phyloP scores from a whole-genome alignment of 2,113 vertebrate genomes.

The Hystrix cristata region DNA sequence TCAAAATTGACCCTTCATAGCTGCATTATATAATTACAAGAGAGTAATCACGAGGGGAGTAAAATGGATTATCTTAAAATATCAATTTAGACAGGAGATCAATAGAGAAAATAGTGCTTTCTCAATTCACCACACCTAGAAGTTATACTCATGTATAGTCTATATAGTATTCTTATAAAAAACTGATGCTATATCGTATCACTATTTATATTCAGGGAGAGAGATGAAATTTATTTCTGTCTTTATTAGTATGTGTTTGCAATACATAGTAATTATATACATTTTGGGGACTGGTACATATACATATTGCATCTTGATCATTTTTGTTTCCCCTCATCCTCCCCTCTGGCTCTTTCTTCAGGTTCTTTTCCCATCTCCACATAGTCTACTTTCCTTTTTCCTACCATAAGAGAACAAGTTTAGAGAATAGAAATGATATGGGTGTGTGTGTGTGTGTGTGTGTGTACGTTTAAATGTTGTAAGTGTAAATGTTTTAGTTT shows the following conservation, averaged over 20 bases:
- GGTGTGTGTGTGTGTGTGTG: not conserved
- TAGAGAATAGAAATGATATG: not conserved
- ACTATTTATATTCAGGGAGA: not conserved
- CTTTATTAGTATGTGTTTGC: not conserved
- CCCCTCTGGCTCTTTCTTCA: not conserved
- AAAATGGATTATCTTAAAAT: not conserved
- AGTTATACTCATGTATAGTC: not conserved
- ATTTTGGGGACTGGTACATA: not conserved
- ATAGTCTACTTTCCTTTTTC: not conserved
- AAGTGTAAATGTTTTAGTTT: constrained; percentile 29
- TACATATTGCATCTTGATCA: not conserved
- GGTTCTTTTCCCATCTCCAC: not conserved
- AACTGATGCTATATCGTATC: not conserved
- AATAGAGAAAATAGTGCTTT: not conserved
- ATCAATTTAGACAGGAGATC: not conserved
- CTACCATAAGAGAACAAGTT: not conserved
- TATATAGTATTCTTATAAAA: not conserved
- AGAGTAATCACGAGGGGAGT: not conserved
- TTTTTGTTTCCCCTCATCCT: not conserved
- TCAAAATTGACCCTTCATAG: not conserved
- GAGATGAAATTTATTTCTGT: not conserved
- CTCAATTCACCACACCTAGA: not conserved
- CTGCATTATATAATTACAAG: not conserved
- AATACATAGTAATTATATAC: not conserved
- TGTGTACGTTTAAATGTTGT: not conserved